Conservation (phyloP, 2,888 invertebrate genomes). For the Andrena trimmerana region DNA sequence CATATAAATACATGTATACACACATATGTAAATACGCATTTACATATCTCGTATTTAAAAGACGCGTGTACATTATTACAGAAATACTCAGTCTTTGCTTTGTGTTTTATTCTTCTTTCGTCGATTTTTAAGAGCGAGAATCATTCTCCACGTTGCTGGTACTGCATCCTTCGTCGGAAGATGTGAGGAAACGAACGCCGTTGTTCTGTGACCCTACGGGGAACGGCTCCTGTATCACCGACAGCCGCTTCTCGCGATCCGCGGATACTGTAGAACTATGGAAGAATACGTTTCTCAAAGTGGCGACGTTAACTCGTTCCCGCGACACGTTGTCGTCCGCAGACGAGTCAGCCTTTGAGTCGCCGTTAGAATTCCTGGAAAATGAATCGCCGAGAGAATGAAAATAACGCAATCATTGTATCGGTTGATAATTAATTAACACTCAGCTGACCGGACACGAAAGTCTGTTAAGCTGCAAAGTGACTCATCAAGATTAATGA, state of each 20-base stretch:
- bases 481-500: too few relatives aligned
- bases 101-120: conserved; percentile 34
- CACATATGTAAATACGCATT: conserved; percentile 68
- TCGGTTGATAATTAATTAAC: background rate
- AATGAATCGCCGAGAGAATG: background rate
- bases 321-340: conserved; percentile 77
- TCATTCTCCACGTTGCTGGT: conserved; percentile 69
- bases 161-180: conserved; percentile 65
- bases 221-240: conserved; percentile 80
- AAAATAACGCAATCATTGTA: background rate
- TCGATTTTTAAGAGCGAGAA: conserved; percentile 66
- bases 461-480: too few relatives aligned
- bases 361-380: conserved; percentile 74
- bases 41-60: conserved; percentile 51
- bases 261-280: conserved; percentile 78
- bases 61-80: conserved; percentile 54
- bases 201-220: conserved; percentile 68
- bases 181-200: conserved; percentile 54
- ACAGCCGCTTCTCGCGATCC: conserved; percentile 80
- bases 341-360: conserved; percentile 70
- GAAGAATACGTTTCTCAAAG: conserved; percentile 86
- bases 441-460: background rate
- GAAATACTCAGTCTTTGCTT: conserved; percentile 69
- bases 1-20: conserved; percentile 59
- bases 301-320: conserved; percentile 85